Evolutionary conservation across 2,888 invertebrate species (phyloP), one percentile per base, ranked within the genome.

Genomic region (Chouioia cunea): DNA sequence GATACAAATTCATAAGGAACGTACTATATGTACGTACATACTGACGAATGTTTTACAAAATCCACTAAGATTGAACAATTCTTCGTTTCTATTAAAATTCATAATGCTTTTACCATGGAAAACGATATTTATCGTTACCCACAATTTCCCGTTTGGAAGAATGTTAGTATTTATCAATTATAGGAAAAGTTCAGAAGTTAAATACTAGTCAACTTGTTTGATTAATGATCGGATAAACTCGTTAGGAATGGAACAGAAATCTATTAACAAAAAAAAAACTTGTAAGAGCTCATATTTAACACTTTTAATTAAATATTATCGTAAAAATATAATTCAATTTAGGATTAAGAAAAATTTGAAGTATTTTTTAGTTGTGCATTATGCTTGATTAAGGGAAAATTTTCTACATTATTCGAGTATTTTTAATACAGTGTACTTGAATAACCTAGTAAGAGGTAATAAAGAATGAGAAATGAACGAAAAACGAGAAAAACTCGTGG

Each of bases 201-300:
- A 22, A 20, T 36, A 44, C 57, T 27, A 57, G 57, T 43, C 44
- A 58, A 14, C 3, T 20, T 58, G n/a, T 58, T 58, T 58, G 46
- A 58, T 58, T 46, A n/a, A 58, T 10, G 2, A 20, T 36, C 36
- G 8, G 15, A 56, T 36, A 36, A 16, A 10, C 20, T n/a, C 14
- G 8, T 15, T 4, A 2, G n/a, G 36, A 54, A 54, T 54, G 27
- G 1, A 20, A 2, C 3, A n/a, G 36, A 8, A 36, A 27, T 16
- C 12, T 15, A 54, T 54, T 54, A 27, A 36, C 8, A 36, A 36
- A 36, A 36, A 1, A 36, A 36, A 6, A 1, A 6, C 12, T 8
- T 10, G 12, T 6, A 36, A 6, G 36, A 36, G 36, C 10, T 12
- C 36, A 10, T 12, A 12, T 36, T 10, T 10, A 10, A 36, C 6